Percentiles rank a stretch among this genome's conserved stretches.
Conservation (phyloP, 2,113 vertebrate species). For the Prolemur simus region DNA sequence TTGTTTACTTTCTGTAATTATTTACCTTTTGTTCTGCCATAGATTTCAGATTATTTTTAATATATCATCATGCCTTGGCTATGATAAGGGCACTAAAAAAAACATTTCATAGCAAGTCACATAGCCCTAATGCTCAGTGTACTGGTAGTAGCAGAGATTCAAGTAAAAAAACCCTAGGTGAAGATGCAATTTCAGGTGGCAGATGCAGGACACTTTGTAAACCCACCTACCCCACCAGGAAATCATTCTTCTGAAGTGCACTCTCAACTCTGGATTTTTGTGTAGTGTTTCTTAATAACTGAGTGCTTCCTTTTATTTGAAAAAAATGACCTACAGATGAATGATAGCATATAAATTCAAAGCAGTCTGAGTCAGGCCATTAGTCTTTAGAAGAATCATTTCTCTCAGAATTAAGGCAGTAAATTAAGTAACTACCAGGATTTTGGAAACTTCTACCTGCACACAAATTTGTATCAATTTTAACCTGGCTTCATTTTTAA, state of each 20-base stretch:
- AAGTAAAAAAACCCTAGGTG: background rate
- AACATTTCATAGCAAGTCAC: background rate
- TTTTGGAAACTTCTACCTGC: slow-evolving; percentile 44
- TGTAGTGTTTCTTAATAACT: background rate
- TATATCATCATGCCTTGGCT: background rate
- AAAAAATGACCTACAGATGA: background rate
- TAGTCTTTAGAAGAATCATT: slow-evolving; percentile 10
- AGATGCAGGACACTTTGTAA: background rate
- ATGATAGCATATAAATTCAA: background rate
- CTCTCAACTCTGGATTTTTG: background rate
- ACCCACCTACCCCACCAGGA: background rate
- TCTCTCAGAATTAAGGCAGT: background rate
- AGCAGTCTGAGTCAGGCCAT: background rate
- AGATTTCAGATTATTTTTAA: background rate
- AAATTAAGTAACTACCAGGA: slow-evolving; percentile 32
- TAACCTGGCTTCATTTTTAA: slow-evolving; percentile 24
- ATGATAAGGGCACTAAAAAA: background rate
- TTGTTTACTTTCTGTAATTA: background rate
- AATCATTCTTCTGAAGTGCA: background rate
- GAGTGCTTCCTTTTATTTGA: slow-evolving; percentile 20
- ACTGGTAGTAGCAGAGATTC: background rate
- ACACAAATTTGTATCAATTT: background rate
- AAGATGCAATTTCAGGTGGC: background rate
- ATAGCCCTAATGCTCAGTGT: background rate
- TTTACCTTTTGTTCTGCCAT: background rate